Conservation (phyloP, 2,888 invertebrate species). For the Sinohyriopsis cumingii region DNA sequence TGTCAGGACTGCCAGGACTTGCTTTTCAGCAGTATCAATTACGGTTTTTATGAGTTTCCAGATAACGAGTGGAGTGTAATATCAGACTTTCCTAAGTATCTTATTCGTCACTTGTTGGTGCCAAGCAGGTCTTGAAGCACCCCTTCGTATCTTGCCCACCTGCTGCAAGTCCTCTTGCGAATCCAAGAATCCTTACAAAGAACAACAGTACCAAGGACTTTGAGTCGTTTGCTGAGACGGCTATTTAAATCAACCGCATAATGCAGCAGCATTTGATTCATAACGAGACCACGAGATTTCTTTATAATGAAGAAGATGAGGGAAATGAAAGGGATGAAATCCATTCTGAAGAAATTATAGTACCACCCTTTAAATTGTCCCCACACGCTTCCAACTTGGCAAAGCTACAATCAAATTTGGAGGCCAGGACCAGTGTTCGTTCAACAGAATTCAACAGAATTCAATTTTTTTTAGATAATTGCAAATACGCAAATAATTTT, state of each 20-base stretch:
- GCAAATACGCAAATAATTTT: too few species aligned
- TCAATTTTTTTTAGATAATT: too few species aligned
- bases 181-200: conserved; percentile 88
- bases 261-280: conserved; percentile 88
- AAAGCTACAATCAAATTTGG: conserved; percentile 76
- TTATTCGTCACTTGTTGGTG: conserved; percentile 89
- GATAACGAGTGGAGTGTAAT: conserved; percentile 91
- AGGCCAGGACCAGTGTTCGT: conserved; percentile 31
- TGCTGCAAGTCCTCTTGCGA: conserved; percentile 78
- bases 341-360: too few species aligned
- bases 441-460: conserved; percentile 42
- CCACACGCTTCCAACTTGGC: conserved; percentile 88
- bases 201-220: conserved; percentile 97
- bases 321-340: too few species aligned
- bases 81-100: conserved; percentile 92
- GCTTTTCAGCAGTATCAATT: conserved; percentile 92
- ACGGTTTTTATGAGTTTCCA: conserved; percentile 83
- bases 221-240: conserved; percentile 95
- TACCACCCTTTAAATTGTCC: conserved; percentile 49
- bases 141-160: conserved; percentile 80
- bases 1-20: conserved; percentile 87
- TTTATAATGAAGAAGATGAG: conserved; percentile 38
- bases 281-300: conserved; percentile 62
- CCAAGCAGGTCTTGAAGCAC: conserved; percentile 87
- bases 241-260: conserved; percentile 95